Evolutionary conservation across 2,113 vertebrate species (phyloP).

Genomic region (Upupa epops): DNA sequence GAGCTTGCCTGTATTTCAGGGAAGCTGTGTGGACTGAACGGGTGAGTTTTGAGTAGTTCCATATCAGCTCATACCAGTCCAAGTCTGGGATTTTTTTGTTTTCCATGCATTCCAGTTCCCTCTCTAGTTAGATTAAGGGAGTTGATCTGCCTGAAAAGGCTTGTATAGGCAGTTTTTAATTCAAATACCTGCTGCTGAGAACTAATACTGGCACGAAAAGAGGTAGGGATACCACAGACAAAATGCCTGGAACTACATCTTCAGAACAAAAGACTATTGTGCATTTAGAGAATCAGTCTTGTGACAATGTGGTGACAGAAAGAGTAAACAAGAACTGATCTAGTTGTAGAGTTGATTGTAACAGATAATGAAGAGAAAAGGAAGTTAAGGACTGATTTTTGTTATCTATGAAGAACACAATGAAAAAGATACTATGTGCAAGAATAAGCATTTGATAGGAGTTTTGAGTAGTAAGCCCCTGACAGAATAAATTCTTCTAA

Average conservation of each 20-base stretch:
- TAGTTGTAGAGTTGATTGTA: neutral
- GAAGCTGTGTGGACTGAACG: neutral
- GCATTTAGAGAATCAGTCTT: neutral
- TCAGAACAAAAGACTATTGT: neutral
- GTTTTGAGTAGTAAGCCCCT: neutral
- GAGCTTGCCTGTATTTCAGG: neutral
- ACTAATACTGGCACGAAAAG: neutral
- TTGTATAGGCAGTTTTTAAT: neutral
- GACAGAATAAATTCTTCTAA: neutral
- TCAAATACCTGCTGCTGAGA: neutral
- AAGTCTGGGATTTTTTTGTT: neutral
- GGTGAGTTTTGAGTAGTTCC: neutral
- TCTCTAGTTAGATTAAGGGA: neutral
- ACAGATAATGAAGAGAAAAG: neutral
- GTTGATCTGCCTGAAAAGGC: neutral
- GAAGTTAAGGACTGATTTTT: slow-evolving; percentile 1
- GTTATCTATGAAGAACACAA: neutral
- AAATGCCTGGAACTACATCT: neutral
- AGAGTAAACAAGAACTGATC: neutral
- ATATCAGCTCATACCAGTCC: neutral
- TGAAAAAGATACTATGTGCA: neutral
- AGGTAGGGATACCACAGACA: too few species aligned
- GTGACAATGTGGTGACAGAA: neutral
- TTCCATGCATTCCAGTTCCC: neutral
- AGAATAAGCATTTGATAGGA: neutral